A percentile compares a stretch with the other conserved stretches of the same genome.
These are phyloP conservation scores for Stictonetta naevosa DNA, from an alignment of 2,113 vertebrate genomes.

Conservation along the genomic window DNA sequence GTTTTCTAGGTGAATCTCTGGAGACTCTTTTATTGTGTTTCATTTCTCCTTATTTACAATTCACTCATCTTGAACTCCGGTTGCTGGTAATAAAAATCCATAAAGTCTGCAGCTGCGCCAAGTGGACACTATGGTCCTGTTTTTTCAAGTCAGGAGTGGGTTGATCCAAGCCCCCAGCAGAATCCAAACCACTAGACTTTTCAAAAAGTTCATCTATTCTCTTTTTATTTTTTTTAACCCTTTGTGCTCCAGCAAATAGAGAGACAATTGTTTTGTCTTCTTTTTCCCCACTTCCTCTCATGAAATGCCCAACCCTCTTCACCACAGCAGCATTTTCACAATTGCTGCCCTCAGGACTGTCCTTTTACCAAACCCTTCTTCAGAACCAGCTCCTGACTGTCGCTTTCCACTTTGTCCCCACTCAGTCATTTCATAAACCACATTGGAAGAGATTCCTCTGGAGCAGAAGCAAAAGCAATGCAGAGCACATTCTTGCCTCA, in stretches of 20 bases:
- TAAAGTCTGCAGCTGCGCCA: conserved; percentile 22
- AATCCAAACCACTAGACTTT: conserved; percentile 27
- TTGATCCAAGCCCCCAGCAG: conserved; percentile 18
- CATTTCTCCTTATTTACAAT: conserved; percentile 61
- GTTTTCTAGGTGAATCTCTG: conserved; percentile 61
- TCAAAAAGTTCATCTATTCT: not conserved
- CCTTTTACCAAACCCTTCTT: not conserved
- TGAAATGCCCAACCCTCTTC: not conserved
- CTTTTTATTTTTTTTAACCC: not conserved
- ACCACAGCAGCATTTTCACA: not conserved
- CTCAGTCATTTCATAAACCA: not conserved
- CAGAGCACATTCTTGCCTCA: not conserved
- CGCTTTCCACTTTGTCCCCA: not conserved
- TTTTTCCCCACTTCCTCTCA: fast-evolving
- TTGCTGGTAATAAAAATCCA: conserved; percentile 44
- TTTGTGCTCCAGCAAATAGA: not conserved
- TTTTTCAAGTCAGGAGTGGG: conserved; percentile 1
- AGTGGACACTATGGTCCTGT: conserved; percentile 18
- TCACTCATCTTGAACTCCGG: conserved; percentile 42
- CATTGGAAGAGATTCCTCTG: not conserved
- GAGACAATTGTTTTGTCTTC: not conserved
- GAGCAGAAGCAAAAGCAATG: not conserved
- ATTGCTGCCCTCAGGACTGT: not conserved
- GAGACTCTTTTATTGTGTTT: conserved; percentile 55
- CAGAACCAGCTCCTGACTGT: not conserved